Conservation (phyloP, 2,113 vertebrate genomes). For the Merops nubicus region DNA sequence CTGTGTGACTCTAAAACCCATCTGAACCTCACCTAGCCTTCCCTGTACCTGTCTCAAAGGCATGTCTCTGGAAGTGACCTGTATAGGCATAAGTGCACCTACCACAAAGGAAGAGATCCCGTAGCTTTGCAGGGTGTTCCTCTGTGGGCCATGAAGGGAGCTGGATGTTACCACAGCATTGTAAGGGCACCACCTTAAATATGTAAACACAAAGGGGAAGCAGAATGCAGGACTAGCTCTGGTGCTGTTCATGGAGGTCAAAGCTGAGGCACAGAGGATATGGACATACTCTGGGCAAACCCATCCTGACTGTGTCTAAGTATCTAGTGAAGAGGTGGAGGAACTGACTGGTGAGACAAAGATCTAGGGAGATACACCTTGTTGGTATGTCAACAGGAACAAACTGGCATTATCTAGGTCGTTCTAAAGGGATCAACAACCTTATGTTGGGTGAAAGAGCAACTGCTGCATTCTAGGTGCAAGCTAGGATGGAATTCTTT, state of each 20-base stretch:
- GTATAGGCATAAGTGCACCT: neutral
- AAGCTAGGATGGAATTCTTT: neutral
- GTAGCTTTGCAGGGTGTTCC: neutral
- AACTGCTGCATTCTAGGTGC: neutral
- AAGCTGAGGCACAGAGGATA: neutral
- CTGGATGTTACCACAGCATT: neutral
- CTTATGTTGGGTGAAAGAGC: neutral
- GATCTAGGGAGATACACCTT: neutral
- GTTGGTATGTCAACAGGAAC: neutral
- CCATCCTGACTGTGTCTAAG: neutral
- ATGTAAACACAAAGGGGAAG: neutral
- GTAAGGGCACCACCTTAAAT: neutral
- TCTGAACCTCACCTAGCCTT: neutral
- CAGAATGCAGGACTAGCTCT: neutral
- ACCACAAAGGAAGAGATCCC: neutral
- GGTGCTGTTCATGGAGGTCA: neutral
- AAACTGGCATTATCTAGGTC: neutral
- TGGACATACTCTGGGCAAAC: neutral
- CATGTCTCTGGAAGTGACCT: neutral
- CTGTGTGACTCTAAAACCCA: neutral
- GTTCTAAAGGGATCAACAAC: neutral
- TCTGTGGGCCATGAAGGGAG: neutral
- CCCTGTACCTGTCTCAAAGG: neutral
- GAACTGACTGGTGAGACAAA: neutral
- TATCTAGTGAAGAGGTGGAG: neutral